These are phyloP conservation scores for Oenanthe melanoleuca DNA, from an alignment of 2,113 vertebrate species.

Conservation along the genomic window DNA sequence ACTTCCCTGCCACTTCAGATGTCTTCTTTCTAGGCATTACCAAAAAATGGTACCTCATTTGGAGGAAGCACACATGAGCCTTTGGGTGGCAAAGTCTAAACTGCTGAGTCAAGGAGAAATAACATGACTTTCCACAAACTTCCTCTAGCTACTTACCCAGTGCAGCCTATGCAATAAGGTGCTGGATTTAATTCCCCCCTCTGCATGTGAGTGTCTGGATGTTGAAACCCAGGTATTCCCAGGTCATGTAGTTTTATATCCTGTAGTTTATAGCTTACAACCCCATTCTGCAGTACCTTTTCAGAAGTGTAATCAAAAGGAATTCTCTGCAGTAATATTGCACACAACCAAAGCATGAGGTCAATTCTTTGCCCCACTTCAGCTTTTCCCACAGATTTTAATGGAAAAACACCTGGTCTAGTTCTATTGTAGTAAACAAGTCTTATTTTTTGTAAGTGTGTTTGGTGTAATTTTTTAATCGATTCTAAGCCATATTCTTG, in stretches of 20 bases:
- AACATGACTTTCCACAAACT: not conserved
- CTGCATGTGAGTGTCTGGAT: not conserved
- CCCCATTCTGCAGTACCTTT: not conserved
- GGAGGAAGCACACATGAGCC: not conserved
- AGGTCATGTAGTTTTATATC: not conserved
- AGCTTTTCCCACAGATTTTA: not conserved
- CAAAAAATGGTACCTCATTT: not conserved
- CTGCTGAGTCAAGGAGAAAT: not conserved
- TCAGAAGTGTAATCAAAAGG: not conserved
- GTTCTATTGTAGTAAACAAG: not conserved
- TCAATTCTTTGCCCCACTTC: not conserved
- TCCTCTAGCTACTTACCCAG: not conserved
- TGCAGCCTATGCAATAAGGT: not conserved
- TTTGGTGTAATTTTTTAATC: not conserved
- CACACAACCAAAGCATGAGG: not conserved
- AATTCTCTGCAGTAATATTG: not conserved
- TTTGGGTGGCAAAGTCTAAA: not conserved
- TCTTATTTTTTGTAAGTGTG: not conserved
- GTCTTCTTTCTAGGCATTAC: not conserved
- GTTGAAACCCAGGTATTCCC: not conserved
- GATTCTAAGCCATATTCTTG: not conserved
- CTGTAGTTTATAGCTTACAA: not conserved
- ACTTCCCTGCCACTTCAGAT: not conserved
- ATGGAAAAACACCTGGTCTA: not conserved
- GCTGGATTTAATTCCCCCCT: accelerated